These are phyloP conservation scores for Pachydiplax longipennis DNA, from an alignment of 2,888 invertebrate species.

Conservation along the genomic window DNA sequence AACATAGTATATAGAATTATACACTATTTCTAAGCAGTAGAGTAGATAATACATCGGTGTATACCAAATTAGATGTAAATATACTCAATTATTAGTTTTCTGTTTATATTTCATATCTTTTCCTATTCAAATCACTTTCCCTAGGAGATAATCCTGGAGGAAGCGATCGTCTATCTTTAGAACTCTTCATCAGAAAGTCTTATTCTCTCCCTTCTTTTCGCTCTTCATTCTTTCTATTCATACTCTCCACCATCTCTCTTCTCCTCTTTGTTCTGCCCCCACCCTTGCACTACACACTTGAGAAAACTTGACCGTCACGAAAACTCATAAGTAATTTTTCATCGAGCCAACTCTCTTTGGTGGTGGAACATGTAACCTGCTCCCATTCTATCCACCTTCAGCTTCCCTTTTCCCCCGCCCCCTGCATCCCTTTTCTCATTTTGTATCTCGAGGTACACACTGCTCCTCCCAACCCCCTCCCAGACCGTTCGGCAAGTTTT, in stretches of 20 bases:
- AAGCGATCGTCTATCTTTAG: no score
- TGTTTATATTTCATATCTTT: no score
- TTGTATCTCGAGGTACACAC: background rate
- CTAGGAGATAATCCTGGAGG: no score
- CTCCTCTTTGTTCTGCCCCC: background rate
- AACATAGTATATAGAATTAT: no score
- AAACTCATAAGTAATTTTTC: background rate
- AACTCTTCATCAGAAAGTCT: no score
- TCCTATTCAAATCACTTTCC: no score
- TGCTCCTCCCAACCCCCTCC: background rate
- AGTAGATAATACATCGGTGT: no score
- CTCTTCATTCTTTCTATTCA: background rate
- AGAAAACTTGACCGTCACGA: background rate
- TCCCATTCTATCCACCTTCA: background rate
- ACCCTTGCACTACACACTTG: background rate
- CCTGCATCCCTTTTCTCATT: background rate
- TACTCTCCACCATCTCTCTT: background rate
- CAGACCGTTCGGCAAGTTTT: background rate
- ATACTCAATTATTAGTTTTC: no score
- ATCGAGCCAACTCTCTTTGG: background rate
- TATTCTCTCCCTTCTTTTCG: background rate
- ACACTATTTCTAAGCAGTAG: no score
- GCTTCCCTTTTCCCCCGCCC: background rate
- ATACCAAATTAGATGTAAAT: no score
- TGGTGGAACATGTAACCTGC: background rate